phyloP scores from a whole-genome alignment of 2,888 invertebrate genomes.

The Pocota personata region DNA sequence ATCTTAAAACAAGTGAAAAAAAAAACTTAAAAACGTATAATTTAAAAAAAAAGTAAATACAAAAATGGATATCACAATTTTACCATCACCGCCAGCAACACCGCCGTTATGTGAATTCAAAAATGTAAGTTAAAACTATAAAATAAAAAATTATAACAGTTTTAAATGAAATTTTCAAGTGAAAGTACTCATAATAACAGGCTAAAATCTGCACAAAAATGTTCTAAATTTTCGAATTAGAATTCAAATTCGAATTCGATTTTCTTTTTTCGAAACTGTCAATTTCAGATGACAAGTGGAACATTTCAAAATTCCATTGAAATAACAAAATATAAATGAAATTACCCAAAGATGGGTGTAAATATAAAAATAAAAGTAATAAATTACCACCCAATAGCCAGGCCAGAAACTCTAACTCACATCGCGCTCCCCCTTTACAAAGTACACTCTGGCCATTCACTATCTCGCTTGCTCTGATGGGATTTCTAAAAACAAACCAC shows the following conservation, averaged over 20 bases:
- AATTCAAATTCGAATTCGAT: too few relatives aligned
- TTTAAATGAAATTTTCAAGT: slow-evolving; percentile 52
- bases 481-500: slow-evolving; percentile 82
- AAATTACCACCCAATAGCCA: slow-evolving; percentile 52
- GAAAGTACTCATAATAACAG: slow-evolving; percentile 20
- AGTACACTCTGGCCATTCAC: slow-evolving; percentile 37
- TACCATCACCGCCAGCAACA: slow-evolving; percentile 89
- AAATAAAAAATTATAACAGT: neutral
- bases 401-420: slow-evolving; percentile 54
- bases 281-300: too few relatives aligned
- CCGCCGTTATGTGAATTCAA: slow-evolving; percentile 86
- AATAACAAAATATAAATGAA: neutral
- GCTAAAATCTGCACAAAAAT: neutral
- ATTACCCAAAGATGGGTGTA: slow-evolving; percentile 9
- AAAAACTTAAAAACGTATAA: slow-evolving; percentile 35
- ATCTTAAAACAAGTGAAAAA: slow-evolving; percentile 46
- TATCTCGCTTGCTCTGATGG: slow-evolving; percentile 78
- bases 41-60: slow-evolving; percentile 30
- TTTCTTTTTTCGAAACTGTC: neutral
- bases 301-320: neutral
- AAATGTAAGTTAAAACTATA: slow-evolving; percentile 79
- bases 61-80: slow-evolving; percentile 80
- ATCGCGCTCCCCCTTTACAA: slow-evolving; percentile 30
- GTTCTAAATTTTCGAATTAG: too few relatives aligned
- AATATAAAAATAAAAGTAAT: slow-evolving; percentile 42